Evolutionary conservation across 2,113 vertebrate genomes (phyloP).

Genomic region (Ophthalmolycus amberensis): DNA sequence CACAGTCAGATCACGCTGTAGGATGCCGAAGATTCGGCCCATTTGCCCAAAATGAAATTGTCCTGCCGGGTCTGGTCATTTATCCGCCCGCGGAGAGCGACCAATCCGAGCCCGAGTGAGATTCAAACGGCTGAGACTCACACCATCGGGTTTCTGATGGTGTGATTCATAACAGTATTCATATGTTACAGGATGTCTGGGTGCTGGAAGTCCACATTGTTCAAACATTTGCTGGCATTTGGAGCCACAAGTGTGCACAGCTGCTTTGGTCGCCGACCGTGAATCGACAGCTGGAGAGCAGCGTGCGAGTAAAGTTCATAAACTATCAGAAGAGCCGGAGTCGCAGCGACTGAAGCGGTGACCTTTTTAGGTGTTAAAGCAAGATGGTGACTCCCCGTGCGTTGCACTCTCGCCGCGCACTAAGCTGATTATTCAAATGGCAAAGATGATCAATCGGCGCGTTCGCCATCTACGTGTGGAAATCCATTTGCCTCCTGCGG

Average conservation of each 20-base stretch:
- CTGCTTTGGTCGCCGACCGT: neutral
- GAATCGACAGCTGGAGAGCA: conserved; percentile 5
- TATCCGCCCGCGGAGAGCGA: conserved; percentile 15
- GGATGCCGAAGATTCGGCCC: conserved; percentile 13
- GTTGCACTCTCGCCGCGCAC: conserved; percentile 9
- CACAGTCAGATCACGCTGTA: conserved; percentile 22
- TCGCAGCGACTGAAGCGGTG: neutral
- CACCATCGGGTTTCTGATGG: neutral
- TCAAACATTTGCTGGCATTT: conserved; percentile 11
- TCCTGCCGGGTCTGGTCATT: conserved; percentile 28
- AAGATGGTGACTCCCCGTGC: conserved; percentile 15
- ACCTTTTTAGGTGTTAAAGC: conserved; percentile 48
- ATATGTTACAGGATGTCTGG: neutral
- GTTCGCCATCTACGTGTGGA: conserved; percentile 31
- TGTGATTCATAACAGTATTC: neutral
- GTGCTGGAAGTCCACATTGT: conserved; percentile 2
- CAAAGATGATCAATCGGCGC: conserved; percentile 58
- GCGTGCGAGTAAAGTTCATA: conserved; percentile 26
- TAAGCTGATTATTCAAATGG: conserved; percentile 63
- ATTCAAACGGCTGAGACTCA: neutral
- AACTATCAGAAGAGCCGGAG: conserved; percentile 14
- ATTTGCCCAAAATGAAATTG: conserved; percentile 22
- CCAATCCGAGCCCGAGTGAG: conserved; percentile 11
- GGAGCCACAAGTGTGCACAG: neutral
- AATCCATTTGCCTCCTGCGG: conserved; percentile 48